phyloP scores from a whole-genome alignment of 2,797 vertebrate species.

The Aplochiton taeniatus region DNA sequence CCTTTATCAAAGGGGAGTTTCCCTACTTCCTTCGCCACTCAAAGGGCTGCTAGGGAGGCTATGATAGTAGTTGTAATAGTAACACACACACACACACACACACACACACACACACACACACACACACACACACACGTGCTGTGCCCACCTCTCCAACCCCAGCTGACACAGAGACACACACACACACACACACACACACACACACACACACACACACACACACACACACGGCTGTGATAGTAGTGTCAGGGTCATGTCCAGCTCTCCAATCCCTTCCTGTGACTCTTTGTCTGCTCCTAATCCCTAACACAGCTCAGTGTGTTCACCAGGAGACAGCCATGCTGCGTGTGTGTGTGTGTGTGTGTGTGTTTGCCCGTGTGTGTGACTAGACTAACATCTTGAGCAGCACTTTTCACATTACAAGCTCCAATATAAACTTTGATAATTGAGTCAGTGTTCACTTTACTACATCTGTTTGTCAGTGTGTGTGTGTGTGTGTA shows the following conservation, averaged over 20 bases:
- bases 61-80: background rate
- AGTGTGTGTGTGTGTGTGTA: no score
- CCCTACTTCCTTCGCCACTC: slow-evolving; percentile 2
- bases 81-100: background rate
- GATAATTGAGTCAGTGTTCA: background rate
- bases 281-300: slow-evolving; percentile 71
- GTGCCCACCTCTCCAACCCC: background rate
- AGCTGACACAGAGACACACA: slow-evolving; percentile 22
- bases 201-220: slow-evolving; percentile 26
- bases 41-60: background rate
- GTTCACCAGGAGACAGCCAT: no score
- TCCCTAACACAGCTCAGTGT: no score
- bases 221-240: slow-evolving; percentile 1
- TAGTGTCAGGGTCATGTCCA: slow-evolving; percentile 50
- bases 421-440: background rate
- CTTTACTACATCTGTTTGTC: no score
- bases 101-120: slow-evolving; percentile 3
- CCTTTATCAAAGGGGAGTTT: slow-evolving; percentile 13
- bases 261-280: slow-evolving; percentile 59
- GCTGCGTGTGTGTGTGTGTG: slow-evolving; percentile 10
- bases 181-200: slow-evolving; percentile 29
- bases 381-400: background rate
- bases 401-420: no score
- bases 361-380: background rate
- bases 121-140: slow-evolving; percentile 1